A percentile compares a stretch with the other conserved stretches of the same genome.
Conservation (phyloP, 2,888 invertebrate species). For the Pterobdella sp. region DNA sequence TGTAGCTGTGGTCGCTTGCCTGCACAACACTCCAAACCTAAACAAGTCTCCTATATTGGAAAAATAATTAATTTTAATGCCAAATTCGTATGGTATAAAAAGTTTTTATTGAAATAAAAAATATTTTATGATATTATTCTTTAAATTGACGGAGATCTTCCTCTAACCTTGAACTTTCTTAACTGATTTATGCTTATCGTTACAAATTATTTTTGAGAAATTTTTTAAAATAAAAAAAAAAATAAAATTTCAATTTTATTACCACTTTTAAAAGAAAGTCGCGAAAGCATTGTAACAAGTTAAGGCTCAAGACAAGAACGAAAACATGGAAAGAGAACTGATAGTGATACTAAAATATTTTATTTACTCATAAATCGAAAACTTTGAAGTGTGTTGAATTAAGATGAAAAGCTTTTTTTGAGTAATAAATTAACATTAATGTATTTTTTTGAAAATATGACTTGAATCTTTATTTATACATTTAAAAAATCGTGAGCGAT, state of each 20-base stretch:
- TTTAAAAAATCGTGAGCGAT: too few relatives aligned
- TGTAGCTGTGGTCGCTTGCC: background rate
- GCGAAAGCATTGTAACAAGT: background rate
- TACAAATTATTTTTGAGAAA: too few relatives aligned
- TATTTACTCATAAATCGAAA: too few relatives aligned
- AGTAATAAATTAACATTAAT: too few relatives aligned
- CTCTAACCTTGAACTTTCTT: constrained; percentile 7
- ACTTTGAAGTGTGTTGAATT: too few relatives aligned
- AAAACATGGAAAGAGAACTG: background rate
- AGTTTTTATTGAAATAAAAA: background rate
- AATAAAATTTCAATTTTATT: background rate
- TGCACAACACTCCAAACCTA: background rate
- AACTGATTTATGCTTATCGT: too few relatives aligned
- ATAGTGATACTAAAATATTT: background rate
- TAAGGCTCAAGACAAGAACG: background rate
- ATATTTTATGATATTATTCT: background rate
- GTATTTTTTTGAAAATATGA: too few relatives aligned
- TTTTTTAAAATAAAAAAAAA: background rate
- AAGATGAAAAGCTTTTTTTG: too few relatives aligned
- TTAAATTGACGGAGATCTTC: background rate
- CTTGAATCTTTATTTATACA: too few relatives aligned
- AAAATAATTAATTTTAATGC: background rate
- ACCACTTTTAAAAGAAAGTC: background rate
- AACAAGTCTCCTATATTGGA: background rate
- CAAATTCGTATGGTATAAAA: background rate